Conservation (phyloP, 2,888 invertebrate species). For the Hypolimnas misippus region DNA sequence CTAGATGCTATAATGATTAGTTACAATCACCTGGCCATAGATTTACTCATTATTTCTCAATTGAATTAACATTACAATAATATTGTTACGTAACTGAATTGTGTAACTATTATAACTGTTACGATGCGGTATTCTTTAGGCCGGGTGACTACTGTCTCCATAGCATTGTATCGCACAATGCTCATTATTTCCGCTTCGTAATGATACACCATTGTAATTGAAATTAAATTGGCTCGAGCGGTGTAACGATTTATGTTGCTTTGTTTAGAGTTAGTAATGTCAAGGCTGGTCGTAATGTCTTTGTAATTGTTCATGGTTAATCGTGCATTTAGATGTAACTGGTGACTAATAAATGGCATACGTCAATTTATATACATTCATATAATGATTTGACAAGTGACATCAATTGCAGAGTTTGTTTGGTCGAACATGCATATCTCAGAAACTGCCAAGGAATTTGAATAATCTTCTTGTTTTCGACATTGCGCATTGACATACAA, state of each 20-base stretch:
- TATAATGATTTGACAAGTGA: too few relatives aligned
- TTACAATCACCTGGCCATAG: neutral
- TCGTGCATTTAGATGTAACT: neutral
- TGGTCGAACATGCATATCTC: too few relatives aligned
- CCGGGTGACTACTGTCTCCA: neutral
- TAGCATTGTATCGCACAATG: neutral
- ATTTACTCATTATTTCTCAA: neutral
- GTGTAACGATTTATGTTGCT: neutral
- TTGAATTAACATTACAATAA: neutral
- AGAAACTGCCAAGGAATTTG: too few relatives aligned
- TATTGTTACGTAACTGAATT: slow-evolving; percentile 4
- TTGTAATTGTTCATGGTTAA: neutral
- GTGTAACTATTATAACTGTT: slow-evolving; percentile 7
- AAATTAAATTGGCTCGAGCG: neutral
- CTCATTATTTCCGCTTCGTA: neutral
- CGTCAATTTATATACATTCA: too few relatives aligned
- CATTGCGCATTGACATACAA: too few relatives aligned
- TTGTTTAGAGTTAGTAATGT: slow-evolving; percentile 3
- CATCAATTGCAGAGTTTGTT: too few relatives aligned
- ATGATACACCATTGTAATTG: neutral
- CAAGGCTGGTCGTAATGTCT: neutral
- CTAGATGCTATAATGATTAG: slow-evolving; percentile 5
- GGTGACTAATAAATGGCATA: neutral
- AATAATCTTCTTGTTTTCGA: too few relatives aligned
- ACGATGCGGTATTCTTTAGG: slow-evolving; percentile 9